phyloP scores from a whole-genome alignment of 2,888 invertebrate species.

The Glyphotaelius pellucidus region DNA sequence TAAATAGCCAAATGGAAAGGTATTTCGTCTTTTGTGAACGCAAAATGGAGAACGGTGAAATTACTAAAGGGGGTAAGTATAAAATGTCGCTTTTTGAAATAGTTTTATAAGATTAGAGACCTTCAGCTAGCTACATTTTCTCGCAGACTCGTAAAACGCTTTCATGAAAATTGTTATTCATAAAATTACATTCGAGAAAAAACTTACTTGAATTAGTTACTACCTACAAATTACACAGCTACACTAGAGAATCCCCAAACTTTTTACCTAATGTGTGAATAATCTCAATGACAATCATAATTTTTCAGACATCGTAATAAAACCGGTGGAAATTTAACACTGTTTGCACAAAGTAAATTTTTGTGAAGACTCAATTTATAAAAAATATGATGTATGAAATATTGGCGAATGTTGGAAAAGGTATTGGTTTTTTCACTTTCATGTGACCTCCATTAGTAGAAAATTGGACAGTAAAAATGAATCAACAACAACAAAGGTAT shows the following conservation, averaged over 20 bases:
- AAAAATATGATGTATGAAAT: neutral
- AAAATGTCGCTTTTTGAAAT: slow-evolving; percentile 56
- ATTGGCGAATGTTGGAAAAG: neutral
- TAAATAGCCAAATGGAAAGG: slow-evolving; percentile 61
- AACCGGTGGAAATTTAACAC: no score
- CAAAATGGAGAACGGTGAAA: slow-evolving; percentile 58
- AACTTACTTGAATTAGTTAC: neutral
- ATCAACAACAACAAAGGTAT: slow-evolving; percentile 7
- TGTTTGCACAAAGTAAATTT: neutral
- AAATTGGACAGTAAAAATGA: neutral
- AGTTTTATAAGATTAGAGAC: slow-evolving; percentile 44
- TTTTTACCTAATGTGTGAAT: neutral
- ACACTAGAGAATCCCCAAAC: neutral
- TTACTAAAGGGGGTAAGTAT: slow-evolving; percentile 53
- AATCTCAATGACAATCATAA: no score
- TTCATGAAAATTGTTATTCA: slow-evolving; percentile 12
- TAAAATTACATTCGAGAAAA: neutral
- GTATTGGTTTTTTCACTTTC: neutral
- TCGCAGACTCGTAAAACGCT: slow-evolving; percentile 13
- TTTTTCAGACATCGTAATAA: no score
- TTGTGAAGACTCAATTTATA: neutral
- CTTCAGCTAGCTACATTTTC: neutral
- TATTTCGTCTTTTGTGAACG: slow-evolving; percentile 60
- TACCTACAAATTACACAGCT: neutral
- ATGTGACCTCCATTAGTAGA: neutral